phyloP scores from a whole-genome alignment of 2,888 invertebrate genomes.

The Aromia moschata region DNA sequence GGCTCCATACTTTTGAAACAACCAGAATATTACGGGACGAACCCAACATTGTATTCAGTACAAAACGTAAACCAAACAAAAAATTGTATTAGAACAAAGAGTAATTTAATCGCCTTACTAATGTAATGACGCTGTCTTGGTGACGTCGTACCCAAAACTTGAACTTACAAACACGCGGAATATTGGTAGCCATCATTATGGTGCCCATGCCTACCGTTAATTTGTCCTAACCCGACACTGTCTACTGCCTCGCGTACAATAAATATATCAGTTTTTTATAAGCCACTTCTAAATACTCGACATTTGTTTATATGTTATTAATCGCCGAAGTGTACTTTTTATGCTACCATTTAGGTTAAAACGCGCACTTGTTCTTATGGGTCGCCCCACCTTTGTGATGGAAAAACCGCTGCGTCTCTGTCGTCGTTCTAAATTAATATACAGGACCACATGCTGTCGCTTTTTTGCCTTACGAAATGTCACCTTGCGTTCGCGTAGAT shows the following conservation, averaged over 20 bases:
- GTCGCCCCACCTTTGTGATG: conserved; percentile 13
- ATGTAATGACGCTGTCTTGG: too few relatives aligned
- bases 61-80: too few relatives aligned
- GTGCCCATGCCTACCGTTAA: too few relatives aligned
- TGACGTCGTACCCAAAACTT: too few relatives aligned
- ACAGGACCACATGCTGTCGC: conserved; percentile 20
- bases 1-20: too few relatives aligned
- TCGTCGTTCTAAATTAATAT: not conserved
- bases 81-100: too few relatives aligned
- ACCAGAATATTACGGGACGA: too few relatives aligned
- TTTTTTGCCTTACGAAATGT: conserved; percentile 22
- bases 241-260: conserved; percentile 25
- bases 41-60: too few relatives aligned
- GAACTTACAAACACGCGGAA: too few relatives aligned
- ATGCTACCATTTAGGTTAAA: conserved; percentile 9
- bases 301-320: conserved; percentile 45
- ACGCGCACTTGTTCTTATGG: conserved; percentile 16
- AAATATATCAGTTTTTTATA: conserved; percentile 36
- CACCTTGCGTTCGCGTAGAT: conserved; percentile 27
- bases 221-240: too few relatives aligned
- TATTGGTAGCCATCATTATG: too few relatives aligned
- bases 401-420: conserved; percentile 4
- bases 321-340: conserved; percentile 31
- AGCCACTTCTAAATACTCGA: conserved; percentile 33
- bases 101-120: too few relatives aligned